Base-by-base conservation (phyloP, 2,113 vertebrate genomes). In the Plotosus lineatus region DNA sequence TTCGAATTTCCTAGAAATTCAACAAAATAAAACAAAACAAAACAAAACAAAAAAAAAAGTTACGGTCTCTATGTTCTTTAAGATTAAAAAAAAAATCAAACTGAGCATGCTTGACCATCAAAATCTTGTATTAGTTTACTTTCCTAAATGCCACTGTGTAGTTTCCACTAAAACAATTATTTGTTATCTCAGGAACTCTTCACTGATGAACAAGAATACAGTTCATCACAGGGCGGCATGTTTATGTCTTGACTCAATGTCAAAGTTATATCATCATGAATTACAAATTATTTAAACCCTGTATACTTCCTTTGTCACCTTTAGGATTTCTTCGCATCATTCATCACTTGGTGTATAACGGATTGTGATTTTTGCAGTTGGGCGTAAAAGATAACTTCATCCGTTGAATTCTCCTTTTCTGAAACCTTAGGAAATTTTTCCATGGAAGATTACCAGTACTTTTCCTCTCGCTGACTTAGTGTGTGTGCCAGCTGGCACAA, bases 391-490 rank as follows among this genome's bases (percentile, higher is more conserved):
- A 44, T 44, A 28, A 15, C n/a, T 1, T 28, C 7, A 50, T 40
- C n/a, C 44, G 0, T 31, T 71, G 46, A 9, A 44, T 42, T 42
- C 21, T 66, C 3, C 42, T 50, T 61, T 17, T 36, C 60, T 9
- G 15, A 36, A 33, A 36, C 2, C 26, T 5, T 60, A 28, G 3
- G 33, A 38, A 65, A 21, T 40, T 71, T 42, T 68, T 76, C 72
- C 68, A 75, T 84, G 51, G 46, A 80, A 76, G 38, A 73, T 51
- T 58, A 19, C 55, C 74, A 76, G 74, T 58, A 76, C 40, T 60
- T 56, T 58, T 44, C 14, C 55, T 58, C 36, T 46, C n/a, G 23
- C 23, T 46, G 36, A 71, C n/a, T 71, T 14, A 71, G 7, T 51
- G 23, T 5, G 6, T 28, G 14, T 80, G 55, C 42, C 78, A 74